Conservation (phyloP, 1,140 invertebrate genomes). For the Forficula auricularia region DNA sequence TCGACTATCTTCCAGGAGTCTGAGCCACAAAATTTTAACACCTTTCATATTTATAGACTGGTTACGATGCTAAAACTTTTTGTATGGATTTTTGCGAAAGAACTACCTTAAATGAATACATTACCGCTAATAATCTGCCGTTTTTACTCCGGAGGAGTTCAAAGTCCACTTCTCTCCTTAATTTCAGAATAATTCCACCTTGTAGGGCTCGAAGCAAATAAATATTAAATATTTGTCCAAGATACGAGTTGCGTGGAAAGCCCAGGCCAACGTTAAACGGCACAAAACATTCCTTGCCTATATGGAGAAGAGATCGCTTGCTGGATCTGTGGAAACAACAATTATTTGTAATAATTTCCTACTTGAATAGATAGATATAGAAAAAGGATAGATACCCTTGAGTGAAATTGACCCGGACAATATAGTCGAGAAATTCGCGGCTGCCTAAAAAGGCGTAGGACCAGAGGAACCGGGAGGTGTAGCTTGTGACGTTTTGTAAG, state of each 20-base stretch:
- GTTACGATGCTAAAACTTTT: too few species aligned
- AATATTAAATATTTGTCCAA: conserved; percentile 34
- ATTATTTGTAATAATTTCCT: background rate
- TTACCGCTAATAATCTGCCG: conserved; percentile 26
- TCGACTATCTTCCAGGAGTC: too few species aligned
- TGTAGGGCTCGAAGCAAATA: conserved; percentile 40
- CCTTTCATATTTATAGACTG: too few species aligned
- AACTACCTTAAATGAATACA: background rate
- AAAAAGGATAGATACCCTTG: conserved; percentile 26
- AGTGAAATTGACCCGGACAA: conserved; percentile 47
- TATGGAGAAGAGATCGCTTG: conserved; percentile 43
- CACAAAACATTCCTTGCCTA: conserved; percentile 49
- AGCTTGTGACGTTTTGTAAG: conserved; percentile 43
- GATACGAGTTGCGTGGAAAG: conserved; percentile 40
- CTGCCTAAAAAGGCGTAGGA: conserved; percentile 54
- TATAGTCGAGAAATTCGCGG: conserved; percentile 41
- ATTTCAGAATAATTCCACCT: conserved; percentile 42
- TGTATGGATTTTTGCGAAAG: too few species aligned
- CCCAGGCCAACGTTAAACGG: conserved; percentile 42
- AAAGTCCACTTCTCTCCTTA: conserved; percentile 47
- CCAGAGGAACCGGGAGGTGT: conserved; percentile 38
- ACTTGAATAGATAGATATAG: background rate
- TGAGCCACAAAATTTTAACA: too few species aligned
- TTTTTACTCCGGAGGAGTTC: conserved; percentile 37
- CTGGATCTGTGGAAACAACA: conserved; percentile 19